These are phyloP conservation scores for Excalfactoria chinensis DNA, from an alignment of 2,113 vertebrate genomes.

Conservation along the genomic window DNA sequence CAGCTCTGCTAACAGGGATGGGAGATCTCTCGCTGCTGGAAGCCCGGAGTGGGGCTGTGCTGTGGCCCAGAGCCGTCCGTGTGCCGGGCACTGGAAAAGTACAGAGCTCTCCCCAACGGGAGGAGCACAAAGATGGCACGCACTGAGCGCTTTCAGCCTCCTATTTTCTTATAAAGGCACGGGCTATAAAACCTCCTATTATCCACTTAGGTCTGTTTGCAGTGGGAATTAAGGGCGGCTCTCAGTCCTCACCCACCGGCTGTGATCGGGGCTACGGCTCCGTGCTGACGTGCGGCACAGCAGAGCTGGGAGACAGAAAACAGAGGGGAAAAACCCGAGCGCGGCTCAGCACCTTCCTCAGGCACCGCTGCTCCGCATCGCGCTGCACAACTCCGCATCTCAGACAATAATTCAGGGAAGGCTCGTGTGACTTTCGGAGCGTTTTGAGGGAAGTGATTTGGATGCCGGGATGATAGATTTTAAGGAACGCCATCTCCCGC, in stretches of 20 bases:
- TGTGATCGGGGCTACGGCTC: background rate
- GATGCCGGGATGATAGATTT: slow-evolving; percentile 36
- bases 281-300: slow-evolving; percentile 10
- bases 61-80: background rate
- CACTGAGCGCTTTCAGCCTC: background rate
- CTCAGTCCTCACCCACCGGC: slow-evolving; percentile 64
- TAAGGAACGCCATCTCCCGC: slow-evolving; percentile 52
- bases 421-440: background rate
- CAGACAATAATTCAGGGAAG: background rate
- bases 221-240: slow-evolving; percentile 63
- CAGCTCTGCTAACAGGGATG: background rate
- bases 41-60: background rate
- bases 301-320: background rate
- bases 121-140: background rate
- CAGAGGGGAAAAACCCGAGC: slow-evolving; percentile 3
- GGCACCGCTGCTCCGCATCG: background rate
- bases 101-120: background rate
- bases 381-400: background rate
- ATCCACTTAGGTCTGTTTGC: slow-evolving; percentile 44
- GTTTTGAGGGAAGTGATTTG: slow-evolving; percentile 29
- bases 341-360: background rate
- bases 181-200: slow-evolving; percentile 54
- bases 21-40: background rate
- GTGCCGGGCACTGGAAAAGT: background rate
- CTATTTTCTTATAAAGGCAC: background rate